These are phyloP conservation scores for Corticium candelabrum DNA, from an alignment of 37 sponge, comb jelly and placozoan species.

Conservation along the genomic window DNA sequence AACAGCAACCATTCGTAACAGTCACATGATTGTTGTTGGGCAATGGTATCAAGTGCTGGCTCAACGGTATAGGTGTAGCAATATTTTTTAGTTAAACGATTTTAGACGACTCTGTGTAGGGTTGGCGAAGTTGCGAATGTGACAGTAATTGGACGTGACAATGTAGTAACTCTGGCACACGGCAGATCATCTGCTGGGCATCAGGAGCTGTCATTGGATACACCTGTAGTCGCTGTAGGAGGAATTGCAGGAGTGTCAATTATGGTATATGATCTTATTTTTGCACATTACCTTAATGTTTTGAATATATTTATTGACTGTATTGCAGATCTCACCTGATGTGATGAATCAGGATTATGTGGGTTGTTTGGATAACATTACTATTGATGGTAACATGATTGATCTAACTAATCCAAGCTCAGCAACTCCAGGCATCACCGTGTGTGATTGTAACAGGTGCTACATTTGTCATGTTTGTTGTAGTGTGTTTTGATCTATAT, in stretches of 20 bases:
- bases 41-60: background rate
- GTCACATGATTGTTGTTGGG: background rate
- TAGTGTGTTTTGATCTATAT: too few relatives aligned
- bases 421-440: background rate
- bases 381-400: background rate
- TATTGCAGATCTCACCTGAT: background rate
- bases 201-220: background rate
- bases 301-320: too few relatives aligned
- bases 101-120: too few relatives aligned
- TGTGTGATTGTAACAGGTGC: background rate
- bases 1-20: background rate
- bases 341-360: background rate
- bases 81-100: too few relatives aligned
- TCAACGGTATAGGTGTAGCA: too few relatives aligned
- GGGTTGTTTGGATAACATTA: conserved; percentile 3
- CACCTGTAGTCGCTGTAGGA: background rate
- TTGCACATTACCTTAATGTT: too few relatives aligned
- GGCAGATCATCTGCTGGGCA: background rate
- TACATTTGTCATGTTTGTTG: too few relatives aligned
- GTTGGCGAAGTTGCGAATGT: background rate
- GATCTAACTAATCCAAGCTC: background rate
- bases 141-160: background rate
- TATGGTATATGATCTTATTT: too few relatives aligned
- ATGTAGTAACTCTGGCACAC: background rate
- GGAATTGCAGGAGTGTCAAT: background rate